phyloP scores from a whole-genome alignment of 1,140 invertebrate species.

The Zaprionus inermis region DNA sequence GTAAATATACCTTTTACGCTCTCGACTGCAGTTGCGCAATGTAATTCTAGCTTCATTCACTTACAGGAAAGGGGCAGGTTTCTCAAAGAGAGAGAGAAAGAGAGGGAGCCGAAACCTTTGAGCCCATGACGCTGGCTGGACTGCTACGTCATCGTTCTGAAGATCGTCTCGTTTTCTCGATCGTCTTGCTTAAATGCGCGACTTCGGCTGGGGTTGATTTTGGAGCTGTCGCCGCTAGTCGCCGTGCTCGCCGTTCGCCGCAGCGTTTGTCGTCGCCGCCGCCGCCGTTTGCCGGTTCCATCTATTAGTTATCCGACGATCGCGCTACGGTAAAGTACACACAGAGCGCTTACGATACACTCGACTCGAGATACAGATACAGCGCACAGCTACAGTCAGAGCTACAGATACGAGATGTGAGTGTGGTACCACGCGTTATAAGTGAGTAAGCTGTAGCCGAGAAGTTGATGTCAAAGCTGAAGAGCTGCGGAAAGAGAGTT shows the following conservation, averaged over 20 bases:
- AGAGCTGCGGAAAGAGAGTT: slow-evolving; percentile 2
- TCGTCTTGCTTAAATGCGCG: slow-evolving; percentile 26
- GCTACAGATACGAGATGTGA: slow-evolving; percentile 13
- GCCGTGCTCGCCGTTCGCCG: slow-evolving; percentile 16
- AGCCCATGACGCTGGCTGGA: slow-evolving; percentile 19
- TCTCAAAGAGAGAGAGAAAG: background rate
- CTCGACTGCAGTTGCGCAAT: background rate
- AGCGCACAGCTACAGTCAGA: background rate
- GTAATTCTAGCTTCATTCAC: background rate
- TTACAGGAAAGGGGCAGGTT: background rate
- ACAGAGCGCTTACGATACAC: slow-evolving; percentile 27
- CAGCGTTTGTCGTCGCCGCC: too few species aligned
- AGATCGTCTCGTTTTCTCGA: slow-evolving; percentile 19
- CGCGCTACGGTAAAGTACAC: slow-evolving; percentile 70
- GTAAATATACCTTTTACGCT: background rate
- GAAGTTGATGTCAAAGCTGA: slow-evolving; percentile 22
- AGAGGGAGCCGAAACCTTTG: slow-evolving; percentile 13
- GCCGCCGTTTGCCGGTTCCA: slow-evolving; percentile 53
- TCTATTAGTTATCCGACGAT: slow-evolving; percentile 76
- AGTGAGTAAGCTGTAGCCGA: slow-evolving; percentile 31
- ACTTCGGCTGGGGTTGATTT: slow-evolving; percentile 42
- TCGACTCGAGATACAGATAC: background rate
- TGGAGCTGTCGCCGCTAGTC: slow-evolving; percentile 32
- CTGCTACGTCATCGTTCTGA: slow-evolving; percentile 15
- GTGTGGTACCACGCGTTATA: slow-evolving; percentile 8